phyloP scores from a whole-genome alignment of 2,888 invertebrate genomes.

The Aphodius granarius region DNA sequence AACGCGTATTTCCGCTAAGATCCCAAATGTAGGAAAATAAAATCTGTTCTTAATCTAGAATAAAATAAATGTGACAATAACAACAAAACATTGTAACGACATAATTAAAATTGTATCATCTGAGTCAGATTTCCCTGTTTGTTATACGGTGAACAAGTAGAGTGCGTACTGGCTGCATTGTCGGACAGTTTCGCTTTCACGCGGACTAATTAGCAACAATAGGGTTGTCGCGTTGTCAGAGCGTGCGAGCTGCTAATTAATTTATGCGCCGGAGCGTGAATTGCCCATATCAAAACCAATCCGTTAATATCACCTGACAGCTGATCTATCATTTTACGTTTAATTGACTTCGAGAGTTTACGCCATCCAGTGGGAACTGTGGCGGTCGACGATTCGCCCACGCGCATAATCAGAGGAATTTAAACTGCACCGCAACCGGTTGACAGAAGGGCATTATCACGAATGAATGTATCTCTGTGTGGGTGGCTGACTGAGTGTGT shows the following conservation, averaged over 20 bases:
- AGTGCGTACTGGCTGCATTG: not conserved
- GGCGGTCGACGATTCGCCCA: not conserved
- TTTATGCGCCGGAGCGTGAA: conserved; percentile 44
- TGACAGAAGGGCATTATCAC: conserved; percentile 11
- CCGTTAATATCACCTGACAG: conserved; percentile 47
- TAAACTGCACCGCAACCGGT: conserved; percentile 8
- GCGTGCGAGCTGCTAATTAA: conserved; percentile 41
- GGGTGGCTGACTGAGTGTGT: not conserved
- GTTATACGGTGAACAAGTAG: not conserved
- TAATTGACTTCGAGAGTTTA: conserved; percentile 46
- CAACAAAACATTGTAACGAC: too few species aligned
- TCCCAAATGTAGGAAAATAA: too few species aligned
- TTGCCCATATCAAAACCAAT: conserved; percentile 45
- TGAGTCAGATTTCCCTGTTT: not conserved
- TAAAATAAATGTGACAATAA: too few species aligned
- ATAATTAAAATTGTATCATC: not conserved
- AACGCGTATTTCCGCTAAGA: too few species aligned
- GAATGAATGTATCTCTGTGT: conserved; percentile 13
- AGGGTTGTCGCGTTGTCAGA: conserved; percentile 28
- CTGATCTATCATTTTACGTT: conserved; percentile 49
- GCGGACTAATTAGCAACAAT: conserved; percentile 28
- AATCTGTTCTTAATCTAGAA: too few species aligned
- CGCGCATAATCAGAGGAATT: conserved; percentile 14
- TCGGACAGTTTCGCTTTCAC: not conserved
- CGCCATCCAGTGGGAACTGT: not conserved